Base-by-base conservation (phyloP, 2,113 vertebrate species). In the Campylorhamphus procurvoides region DNA sequence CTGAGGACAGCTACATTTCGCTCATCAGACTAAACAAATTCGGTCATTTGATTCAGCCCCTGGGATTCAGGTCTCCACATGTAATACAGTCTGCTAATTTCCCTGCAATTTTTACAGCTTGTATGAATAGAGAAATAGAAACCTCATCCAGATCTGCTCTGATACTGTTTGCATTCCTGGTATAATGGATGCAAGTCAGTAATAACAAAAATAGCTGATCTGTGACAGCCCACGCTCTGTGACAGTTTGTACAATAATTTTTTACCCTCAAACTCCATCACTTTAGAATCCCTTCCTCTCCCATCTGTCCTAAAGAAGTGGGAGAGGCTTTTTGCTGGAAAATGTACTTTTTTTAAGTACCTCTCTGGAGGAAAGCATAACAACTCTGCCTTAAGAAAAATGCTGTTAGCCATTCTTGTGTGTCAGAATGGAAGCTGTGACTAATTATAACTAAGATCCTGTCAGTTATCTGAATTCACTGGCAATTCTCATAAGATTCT, bases 371-470 rank as follows among this genome's bases (percentile, higher is more conserved):
- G 52, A 85, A 22, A 75, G 17, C 77, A 55, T 76, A 84, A 91
- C 81, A 94, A 69, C 67, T 90, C 67, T 88, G 93, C 87, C 82
- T 94, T 71, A 76, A 93, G 94, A 95, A 96, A 89, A 93, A 87
- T 24, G 69, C 42, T 82, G 72, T 63, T 87, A 93, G 63, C 40
- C 67, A 67, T 72, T 87, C 84, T 63, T 3, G 0, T 44, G 52
- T 89, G 76, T 90, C 89, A 92, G 92, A 90, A 90, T 69, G 76
- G 83, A 91, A 95, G 59, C 29, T 90, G 78, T 50, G 88, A 42
- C 84, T 96, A 93, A 96, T 96, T 94, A 96, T 91, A 95, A 80
- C 84, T 44, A 91, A 85, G 91, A 95, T 85, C 81, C 71, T 91
- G 91, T 83, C 89, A 91, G 58, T 91, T 95, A 66, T 27, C 76